These are phyloP conservation scores for Drosophila arizonae DNA, from an alignment of 1,140 invertebrate genomes.

Conservation along the genomic window DNA sequence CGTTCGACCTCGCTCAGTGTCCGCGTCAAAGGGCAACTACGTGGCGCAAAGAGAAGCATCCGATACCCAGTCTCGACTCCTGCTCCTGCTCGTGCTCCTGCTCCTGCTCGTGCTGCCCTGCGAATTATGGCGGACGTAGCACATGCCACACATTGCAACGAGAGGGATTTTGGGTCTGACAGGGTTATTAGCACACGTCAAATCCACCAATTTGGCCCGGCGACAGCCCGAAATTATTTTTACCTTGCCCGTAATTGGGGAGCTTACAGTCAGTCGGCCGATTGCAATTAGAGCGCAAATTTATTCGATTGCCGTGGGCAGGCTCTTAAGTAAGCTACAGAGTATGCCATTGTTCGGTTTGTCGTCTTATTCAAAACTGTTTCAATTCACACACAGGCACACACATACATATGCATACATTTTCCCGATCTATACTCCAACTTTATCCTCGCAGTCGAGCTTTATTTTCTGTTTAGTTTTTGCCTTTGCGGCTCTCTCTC, in stretches of 20 bases:
- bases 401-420: slow-evolving; percentile 25
- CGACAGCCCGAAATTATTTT: slow-evolving; percentile 10
- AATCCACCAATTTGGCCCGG: slow-evolving; percentile 21
- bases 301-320: neutral
- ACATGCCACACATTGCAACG: slow-evolving; percentile 24
- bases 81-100: neutral
- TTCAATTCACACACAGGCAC: slow-evolving; percentile 6
- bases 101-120: neutral
- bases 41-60: neutral
- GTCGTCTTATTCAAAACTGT: neutral
- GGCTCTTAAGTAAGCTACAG: neutral
- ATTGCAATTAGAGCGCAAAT: slow-evolving; percentile 1
- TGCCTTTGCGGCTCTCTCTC: neutral
- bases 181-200: slow-evolving; percentile 33
- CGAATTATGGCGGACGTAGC: slow-evolving; percentile 31
- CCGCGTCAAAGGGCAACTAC: slow-evolving; percentile 6
- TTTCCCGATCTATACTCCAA: slow-evolving; percentile 16
- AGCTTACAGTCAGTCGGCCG: neutral
- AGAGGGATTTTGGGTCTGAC: neutral
- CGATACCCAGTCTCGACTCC: neutral
- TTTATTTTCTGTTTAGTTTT: slow-evolving; percentile 25
- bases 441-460: neutral
- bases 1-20: neutral
- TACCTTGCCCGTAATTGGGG: neutral
- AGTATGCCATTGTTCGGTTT: neutral